Percentiles rank a stretch among this genome's conserved stretches.
Evolutionary conservation across 2,113 vertebrate species (phyloP).

Genomic region (Bolborhynchus lineola): DNA sequence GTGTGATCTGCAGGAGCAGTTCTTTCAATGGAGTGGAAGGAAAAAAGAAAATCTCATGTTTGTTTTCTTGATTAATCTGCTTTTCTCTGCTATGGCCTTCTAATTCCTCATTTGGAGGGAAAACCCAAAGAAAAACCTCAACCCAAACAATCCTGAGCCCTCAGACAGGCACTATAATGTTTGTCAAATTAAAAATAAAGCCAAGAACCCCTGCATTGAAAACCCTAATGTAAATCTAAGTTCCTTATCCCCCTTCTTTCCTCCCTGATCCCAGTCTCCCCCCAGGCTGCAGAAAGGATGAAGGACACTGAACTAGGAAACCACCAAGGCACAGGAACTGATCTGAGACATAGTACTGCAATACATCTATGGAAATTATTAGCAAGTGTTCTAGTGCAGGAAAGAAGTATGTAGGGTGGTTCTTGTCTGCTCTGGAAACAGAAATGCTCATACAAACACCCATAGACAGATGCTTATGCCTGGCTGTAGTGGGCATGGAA

Average conservation of each 20-base stretch:
- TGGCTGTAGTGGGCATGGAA: neutral
- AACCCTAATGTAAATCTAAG: neutral
- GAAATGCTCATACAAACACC: neutral
- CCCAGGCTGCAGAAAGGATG: neutral
- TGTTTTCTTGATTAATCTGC: neutral
- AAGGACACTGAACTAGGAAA: neutral
- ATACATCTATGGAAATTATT: neutral
- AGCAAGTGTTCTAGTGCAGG: neutral
- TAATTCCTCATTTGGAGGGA: neutral
- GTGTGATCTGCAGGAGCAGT: neutral
- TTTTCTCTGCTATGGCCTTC: neutral
- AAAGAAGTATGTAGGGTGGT: neutral
- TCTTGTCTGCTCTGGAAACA: neutral
- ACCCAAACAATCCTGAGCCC: neutral
- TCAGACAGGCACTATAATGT: neutral
- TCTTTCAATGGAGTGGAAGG: neutral
- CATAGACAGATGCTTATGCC: fast-evolving
- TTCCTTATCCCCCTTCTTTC: neutral
- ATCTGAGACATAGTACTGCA: neutral
- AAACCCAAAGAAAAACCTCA: neutral
- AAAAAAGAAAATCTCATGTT: neutral
- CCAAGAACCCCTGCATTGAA: fast-evolving
- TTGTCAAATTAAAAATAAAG: neutral
- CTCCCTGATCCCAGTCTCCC: neutral
- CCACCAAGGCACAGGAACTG: neutral